phyloP scores from a whole-genome alignment of 2,113 vertebrate species.

The Phaethornis superciliosus region DNA sequence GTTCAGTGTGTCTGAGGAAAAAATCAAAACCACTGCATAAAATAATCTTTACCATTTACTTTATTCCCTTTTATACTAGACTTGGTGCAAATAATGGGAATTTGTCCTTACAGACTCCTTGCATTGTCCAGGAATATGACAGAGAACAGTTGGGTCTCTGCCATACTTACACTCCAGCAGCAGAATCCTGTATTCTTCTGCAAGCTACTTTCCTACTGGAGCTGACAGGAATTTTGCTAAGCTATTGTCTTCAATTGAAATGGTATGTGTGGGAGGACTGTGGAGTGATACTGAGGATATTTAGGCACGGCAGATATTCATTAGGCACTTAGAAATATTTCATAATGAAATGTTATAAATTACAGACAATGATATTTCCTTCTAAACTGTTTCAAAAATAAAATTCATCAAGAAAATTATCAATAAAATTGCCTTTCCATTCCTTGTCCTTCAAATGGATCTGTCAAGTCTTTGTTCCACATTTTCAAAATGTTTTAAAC shows the following conservation, averaged over 20 bases:
- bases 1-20: neutral
- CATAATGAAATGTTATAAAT: slow-evolving; percentile 47
- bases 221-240: neutral
- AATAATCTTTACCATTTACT: neutral
- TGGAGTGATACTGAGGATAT: slow-evolving; percentile 33
- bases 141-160: neutral
- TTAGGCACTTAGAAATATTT: slow-evolving; percentile 45
- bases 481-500: slow-evolving; percentile 4
- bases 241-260: slow-evolving; percentile 7
- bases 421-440: neutral
- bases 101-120: neutral
- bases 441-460: neutral
- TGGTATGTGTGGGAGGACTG: slow-evolving; percentile 33
- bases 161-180: neutral
- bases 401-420: neutral
- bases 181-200: neutral
- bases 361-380: neutral
- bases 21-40: neutral
- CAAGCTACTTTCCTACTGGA: neutral
- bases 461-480: neutral
- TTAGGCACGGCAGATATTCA: slow-evolving; percentile 24
- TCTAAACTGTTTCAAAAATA: neutral
- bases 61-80: neutral
- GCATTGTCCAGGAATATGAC: neutral
- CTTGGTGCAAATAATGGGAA: neutral